phyloP scores from a whole-genome alignment of 2,113 vertebrate genomes.

The pig (Sus scrofa) region DNA sequence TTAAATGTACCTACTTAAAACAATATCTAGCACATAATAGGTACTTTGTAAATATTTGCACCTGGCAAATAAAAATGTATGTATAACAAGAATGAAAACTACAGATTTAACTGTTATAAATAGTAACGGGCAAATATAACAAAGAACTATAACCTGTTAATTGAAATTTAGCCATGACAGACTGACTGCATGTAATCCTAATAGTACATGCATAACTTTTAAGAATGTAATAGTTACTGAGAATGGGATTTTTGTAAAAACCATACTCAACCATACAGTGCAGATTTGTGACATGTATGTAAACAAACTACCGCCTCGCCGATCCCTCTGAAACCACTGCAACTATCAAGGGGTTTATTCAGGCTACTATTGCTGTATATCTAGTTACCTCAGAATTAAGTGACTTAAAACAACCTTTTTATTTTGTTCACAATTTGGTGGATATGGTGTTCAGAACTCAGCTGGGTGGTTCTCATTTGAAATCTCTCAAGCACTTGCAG shows the following conservation, averaged over 20 bases:
- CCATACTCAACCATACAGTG: not conserved
- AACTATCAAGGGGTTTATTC: not conserved
- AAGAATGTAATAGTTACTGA: not conserved
- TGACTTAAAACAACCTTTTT: constrained; percentile 19
- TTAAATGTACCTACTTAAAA: constrained; percentile 9
- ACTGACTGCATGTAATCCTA: not conserved
- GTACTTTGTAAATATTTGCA: constrained; percentile 27
- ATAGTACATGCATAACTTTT: not conserved
- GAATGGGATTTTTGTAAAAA: constrained; percentile 40
- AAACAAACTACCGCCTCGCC: not conserved
- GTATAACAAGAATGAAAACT: constrained; percentile 6
- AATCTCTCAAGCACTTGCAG: not conserved
- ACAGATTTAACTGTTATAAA: not conserved
- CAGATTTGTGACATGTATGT: not conserved
- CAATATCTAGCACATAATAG: not conserved
- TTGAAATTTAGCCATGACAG: not conserved
- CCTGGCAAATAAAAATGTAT: constrained; percentile 27
- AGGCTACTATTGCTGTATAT: not conserved
- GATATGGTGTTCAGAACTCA: not conserved
- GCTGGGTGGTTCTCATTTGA: not conserved
- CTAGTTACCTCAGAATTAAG: not conserved
- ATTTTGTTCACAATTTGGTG: constrained; percentile 13
- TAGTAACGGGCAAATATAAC: not conserved
- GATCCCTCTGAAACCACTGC: constrained; percentile 41
- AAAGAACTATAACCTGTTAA: not conserved